A percentile compares a stretch with the other conserved stretches of the same genome.
These are phyloP conservation scores for Himalopsyche kuldschensis DNA, from an alignment of 2,888 invertebrate species.

Conservation along the genomic window DNA sequence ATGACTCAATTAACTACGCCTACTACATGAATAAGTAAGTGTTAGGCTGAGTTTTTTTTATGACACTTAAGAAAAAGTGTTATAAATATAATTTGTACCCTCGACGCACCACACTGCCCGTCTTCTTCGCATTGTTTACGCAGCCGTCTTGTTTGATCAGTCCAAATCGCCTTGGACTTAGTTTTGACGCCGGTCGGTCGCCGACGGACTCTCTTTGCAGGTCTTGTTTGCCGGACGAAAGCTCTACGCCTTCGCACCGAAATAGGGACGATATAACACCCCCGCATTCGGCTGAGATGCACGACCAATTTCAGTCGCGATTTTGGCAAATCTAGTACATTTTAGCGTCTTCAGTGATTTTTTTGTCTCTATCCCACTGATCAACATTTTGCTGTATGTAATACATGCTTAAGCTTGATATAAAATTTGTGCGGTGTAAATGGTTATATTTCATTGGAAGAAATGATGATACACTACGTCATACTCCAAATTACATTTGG, in stretches of 20 bases:
- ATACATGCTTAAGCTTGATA: no score
- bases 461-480: no score
- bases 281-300: not conserved
- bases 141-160: not conserved
- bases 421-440: no score
- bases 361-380: not conserved
- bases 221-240: not conserved
- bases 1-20: no score
- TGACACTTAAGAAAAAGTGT: no score
- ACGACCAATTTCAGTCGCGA: no score
- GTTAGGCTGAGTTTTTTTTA: no score
- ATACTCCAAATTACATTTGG: no score
- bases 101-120: not conserved
- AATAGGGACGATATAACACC: not conserved
- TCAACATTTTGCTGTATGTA: no score
- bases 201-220: not conserved
- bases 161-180: not conserved
- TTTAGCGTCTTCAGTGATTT: not conserved
- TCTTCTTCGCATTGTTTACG: not conserved
- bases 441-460: no score
- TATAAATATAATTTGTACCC: no score
- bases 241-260: not conserved
- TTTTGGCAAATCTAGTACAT: not conserved
- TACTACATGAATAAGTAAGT: no score
- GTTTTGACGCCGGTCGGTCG: not conserved